Percentiles rank a stretch among this genome's conserved stretches.
Conservation (phyloP, 2,888 invertebrate genomes). For the Acanthosoma haemorrhoidale region DNA sequence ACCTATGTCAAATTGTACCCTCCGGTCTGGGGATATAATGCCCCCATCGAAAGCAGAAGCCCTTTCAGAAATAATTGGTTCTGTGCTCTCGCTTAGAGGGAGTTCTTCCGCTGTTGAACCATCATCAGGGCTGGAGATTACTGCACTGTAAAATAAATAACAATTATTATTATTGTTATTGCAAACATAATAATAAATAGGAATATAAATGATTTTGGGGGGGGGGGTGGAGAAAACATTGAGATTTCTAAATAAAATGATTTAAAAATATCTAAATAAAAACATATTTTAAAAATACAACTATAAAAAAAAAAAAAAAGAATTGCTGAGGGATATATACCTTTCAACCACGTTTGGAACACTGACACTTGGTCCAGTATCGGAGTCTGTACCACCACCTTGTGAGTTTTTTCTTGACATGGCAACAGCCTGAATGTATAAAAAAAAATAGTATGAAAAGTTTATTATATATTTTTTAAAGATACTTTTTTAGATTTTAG, state of each 20-base stretch:
- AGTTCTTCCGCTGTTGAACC: conserved; percentile 34
- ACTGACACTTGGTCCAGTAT: conserved; percentile 38
- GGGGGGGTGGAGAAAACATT: too few relatives aligned
- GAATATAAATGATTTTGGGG: too few relatives aligned
- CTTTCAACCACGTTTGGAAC: conserved; percentile 13
- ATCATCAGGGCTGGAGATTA: conserved; percentile 33
- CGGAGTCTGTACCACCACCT: conserved; percentile 40
- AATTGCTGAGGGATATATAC: background rate
- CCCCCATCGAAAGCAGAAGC: conserved; percentile 47
- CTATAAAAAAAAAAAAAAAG: too few relatives aligned
- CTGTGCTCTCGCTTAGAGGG: conserved; percentile 33
- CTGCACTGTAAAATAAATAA: background rate
- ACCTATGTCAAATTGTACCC: conserved; percentile 43
- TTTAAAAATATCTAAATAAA: background rate
- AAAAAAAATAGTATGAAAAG: background rate
- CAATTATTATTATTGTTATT: background rate
- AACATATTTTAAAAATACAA: background rate
- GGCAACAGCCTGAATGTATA: conserved; percentile 13
- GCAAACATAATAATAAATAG: too few relatives aligned
- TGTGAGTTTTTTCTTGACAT: conserved; percentile 36
- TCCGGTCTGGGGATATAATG: conserved; percentile 40
- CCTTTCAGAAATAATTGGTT: conserved; percentile 46
- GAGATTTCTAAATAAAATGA: too few relatives aligned
- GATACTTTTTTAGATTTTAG: background rate
- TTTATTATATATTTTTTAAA: background rate